Percentiles rank a stretch among this genome's conserved stretches.
Conservation (phyloP, 1,140 invertebrate species). For the Drosophila pseudoananassae region DNA sequence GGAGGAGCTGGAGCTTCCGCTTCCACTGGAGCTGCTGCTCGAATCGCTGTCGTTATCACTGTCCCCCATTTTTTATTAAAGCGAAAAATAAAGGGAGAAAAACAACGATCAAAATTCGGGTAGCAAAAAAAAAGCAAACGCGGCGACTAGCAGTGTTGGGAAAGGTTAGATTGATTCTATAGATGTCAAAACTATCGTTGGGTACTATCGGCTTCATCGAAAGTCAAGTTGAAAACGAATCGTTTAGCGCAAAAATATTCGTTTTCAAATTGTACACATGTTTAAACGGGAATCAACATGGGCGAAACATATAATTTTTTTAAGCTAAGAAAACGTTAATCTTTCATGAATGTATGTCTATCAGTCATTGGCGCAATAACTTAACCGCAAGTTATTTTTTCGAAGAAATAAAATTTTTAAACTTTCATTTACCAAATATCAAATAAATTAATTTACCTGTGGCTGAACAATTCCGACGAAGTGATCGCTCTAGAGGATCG, state of each 20-base stretch:
- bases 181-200: background rate
- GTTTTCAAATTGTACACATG: background rate
- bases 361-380: too few relatives aligned
- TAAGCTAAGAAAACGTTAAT: too few relatives aligned
- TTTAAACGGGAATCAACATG: background rate
- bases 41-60: constrained; percentile 68
- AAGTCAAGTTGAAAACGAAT: background rate
- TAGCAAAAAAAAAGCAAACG: constrained; percentile 38
- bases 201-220: background rate
- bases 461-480: too few relatives aligned
- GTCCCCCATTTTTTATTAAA: constrained; percentile 44
- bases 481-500: too few relatives aligned
- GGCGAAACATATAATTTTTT: too few relatives aligned
- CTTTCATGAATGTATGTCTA: too few relatives aligned
- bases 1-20: constrained; percentile 27
- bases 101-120: constrained; percentile 45
- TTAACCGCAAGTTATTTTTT: too few relatives aligned
- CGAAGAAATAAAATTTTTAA: too few relatives aligned
- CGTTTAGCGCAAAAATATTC: background rate
- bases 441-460: too few relatives aligned
- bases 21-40: constrained; percentile 57
- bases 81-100: constrained; percentile 14
- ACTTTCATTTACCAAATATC: too few relatives aligned
- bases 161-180: background rate
- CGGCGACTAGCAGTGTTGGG: constrained; percentile 20